Conservation (phyloP, 2,888 invertebrate genomes). For the Lepidocyrtoides sp. region DNA sequence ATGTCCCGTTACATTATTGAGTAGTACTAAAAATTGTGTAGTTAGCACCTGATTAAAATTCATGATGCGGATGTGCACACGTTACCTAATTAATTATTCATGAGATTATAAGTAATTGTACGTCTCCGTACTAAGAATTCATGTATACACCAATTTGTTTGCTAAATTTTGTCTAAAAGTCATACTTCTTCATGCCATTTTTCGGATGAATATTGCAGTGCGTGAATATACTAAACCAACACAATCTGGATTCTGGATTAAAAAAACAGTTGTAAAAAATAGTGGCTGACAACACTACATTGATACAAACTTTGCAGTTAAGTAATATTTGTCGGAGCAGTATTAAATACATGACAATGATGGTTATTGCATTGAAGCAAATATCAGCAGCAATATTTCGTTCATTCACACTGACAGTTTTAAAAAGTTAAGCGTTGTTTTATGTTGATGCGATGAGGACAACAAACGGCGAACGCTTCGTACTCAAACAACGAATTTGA, state of each 20-base stretch:
- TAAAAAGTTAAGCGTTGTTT: conserved; percentile 13
- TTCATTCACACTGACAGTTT: conserved; percentile 8
- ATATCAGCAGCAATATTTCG: conserved; percentile 7
- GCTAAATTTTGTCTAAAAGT: too few relatives aligned
- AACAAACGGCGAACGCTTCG: not conserved
- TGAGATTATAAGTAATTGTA: not conserved
- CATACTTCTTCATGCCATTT: too few relatives aligned
- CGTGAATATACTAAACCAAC: too few relatives aligned
- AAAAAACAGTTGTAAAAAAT: too few relatives aligned
- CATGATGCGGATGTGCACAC: not conserved
- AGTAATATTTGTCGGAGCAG: not conserved
- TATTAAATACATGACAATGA: not conserved
- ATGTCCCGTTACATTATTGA: conserved; percentile 31
- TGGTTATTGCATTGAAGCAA: not conserved
- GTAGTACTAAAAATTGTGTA: not conserved
- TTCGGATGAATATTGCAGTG: too few relatives aligned
- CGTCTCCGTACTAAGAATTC: too few relatives aligned
- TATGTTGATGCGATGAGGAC: conserved; percentile 30
- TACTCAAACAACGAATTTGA: too few relatives aligned
- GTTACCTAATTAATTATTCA: not conserved
- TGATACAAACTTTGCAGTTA: not conserved
- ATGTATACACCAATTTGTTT: too few relatives aligned
- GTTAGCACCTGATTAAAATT: conserved; percentile 27
- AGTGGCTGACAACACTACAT: too few relatives aligned
- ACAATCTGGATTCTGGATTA: too few relatives aligned